Conservation (phyloP, 2,888 invertebrate species). For the Ametastegia equiseti region DNA sequence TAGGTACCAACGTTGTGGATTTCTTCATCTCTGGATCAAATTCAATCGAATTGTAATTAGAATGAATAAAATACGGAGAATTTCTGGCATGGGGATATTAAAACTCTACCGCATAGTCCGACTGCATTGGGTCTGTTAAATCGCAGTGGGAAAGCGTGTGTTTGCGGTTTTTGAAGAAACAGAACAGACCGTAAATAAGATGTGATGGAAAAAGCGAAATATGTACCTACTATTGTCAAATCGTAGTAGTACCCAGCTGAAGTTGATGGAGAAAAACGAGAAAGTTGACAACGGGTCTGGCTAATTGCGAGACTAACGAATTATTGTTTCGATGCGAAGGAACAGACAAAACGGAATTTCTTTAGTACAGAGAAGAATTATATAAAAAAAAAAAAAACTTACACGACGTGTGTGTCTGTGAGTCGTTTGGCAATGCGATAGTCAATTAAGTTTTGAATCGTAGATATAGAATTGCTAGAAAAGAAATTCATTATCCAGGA, state of each 20-base stretch:
- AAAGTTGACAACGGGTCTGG: conserved; percentile 1
- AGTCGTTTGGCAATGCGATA: background rate
- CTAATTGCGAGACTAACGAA: conserved; percentile 19
- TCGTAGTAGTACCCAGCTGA: background rate
- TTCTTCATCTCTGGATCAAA: background rate
- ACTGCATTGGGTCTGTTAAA: background rate
- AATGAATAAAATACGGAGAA: background rate
- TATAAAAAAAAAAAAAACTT: background rate
- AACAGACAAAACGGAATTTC: background rate
- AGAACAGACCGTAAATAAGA: background rate
- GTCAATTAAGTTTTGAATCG: background rate
- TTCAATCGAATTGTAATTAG: background rate
- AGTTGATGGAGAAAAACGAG: background rate
- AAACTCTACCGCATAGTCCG: background rate
- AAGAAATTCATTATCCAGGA: background rate
- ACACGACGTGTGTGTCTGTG: background rate
- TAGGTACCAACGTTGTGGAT: too few species aligned
- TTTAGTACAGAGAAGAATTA: background rate
- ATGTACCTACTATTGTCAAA: background rate
- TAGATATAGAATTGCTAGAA: background rate
- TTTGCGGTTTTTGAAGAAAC: background rate
- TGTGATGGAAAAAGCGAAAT: background rate
- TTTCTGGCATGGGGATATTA: background rate
- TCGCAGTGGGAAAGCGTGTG: background rate
- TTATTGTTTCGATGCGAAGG: background rate